Evolutionary conservation across 2,888 invertebrate species (phyloP), one percentile per base, ranked within the genome.

Genomic region (Epirrhoe alternata): DNA sequence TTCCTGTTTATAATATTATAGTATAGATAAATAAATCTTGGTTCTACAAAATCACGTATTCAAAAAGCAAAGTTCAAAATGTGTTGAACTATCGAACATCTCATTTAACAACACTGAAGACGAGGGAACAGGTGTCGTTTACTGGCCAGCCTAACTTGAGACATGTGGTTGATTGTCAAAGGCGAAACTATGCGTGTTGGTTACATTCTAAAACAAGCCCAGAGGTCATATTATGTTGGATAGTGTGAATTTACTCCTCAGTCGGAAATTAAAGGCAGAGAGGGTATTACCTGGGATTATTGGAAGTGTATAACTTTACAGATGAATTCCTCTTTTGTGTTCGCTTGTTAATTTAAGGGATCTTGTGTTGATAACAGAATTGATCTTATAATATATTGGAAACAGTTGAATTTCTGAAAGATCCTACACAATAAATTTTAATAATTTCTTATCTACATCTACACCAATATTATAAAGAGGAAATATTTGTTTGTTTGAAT

Each of bases 281-380:
- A 76, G 74, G 77, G 77, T 79, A 80, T 85, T 80, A 84, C 78
- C 74, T 74, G 53, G 78, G 83, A 84, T 84, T 85, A 85, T 85
- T 83, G 79, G 79, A 81, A 85, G 81, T 81, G 84, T 83, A 82
- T 77, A 77, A 83, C 80, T 84, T 81, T 80, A 81, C 74, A 76
- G 70, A 74, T 66, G 70, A 69, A 71, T 70, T 67, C 68, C 70
- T 73, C 71, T 70, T 68, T 69, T 58, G 65, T 64, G 53, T 64
- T 63, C 6, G 33, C 31, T 51, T 47, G 58, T 58, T 51, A 7
- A 53, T 58, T 53, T 30, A 53, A 5, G 3, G 51, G n/a, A 42
- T 45, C 17, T 2, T 14, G 35, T 10, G 5, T 17, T 54, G 35
- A 33, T 42, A 14, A 42, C 14, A 58, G 49, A 35, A 31, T 66